Percentiles rank a stretch among this genome's conserved stretches.
These are phyloP conservation scores for Malacoraja senta DNA, from an alignment of 2,797 vertebrate species.

Conservation along the genomic window DNA sequence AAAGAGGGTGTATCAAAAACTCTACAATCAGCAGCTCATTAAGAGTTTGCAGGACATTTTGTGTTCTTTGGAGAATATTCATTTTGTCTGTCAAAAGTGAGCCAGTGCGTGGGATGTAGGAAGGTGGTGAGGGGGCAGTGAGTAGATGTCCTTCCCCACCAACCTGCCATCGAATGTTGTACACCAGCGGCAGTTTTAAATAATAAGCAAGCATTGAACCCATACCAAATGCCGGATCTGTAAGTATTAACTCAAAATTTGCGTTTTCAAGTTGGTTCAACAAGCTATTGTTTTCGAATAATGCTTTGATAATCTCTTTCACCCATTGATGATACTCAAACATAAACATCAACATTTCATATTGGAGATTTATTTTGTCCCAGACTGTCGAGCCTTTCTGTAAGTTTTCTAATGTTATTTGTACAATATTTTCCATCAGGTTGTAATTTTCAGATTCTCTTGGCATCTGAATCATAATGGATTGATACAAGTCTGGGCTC, in stretches of 20 bases:
- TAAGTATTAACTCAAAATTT: slow-evolving; percentile 38
- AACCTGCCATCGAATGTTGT: slow-evolving; percentile 25
- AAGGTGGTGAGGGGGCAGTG: slow-evolving; percentile 35
- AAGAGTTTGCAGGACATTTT: slow-evolving; percentile 49
- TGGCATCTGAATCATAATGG: slow-evolving; percentile 38
- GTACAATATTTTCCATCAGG: not conserved
- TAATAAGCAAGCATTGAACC: slow-evolving; percentile 25
- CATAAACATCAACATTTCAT: too few relatives aligned
- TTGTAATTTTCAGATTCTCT: not conserved
- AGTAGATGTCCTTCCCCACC: slow-evolving; percentile 16
- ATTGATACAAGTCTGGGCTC: slow-evolving; percentile 42
- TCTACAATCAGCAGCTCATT: not conserved
- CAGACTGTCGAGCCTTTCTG: not conserved
- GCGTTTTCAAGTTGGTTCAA: not conserved
- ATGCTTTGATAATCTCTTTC: slow-evolving; percentile 42
- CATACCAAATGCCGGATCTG: slow-evolving; percentile 30
- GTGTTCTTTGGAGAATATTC: slow-evolving; percentile 53
- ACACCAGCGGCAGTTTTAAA: slow-evolving; percentile 30
- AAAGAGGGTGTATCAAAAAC: not conserved
- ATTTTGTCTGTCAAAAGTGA: slow-evolving; percentile 47
- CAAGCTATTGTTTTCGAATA: slow-evolving; percentile 27
- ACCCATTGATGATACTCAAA: slow-evolving; percentile 9
- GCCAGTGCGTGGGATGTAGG: slow-evolving; percentile 41
- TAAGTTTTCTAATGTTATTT: not conserved
- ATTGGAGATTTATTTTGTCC: too few relatives aligned